Base-by-base conservation (phyloP, 1,140 invertebrate genomes). In the Saccostrea glomerata region DNA sequence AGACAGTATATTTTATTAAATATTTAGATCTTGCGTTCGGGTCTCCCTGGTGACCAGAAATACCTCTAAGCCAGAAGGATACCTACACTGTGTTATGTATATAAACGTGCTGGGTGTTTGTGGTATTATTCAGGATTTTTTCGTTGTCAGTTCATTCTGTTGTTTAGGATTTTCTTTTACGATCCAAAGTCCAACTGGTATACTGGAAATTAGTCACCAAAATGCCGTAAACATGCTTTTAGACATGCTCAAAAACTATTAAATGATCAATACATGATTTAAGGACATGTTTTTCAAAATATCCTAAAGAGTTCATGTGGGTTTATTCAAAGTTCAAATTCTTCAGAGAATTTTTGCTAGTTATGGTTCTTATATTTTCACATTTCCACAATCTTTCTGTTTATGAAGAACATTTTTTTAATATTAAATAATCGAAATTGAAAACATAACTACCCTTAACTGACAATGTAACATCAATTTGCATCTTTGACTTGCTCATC, bases 141-240 rank as follows among this genome's bases (percentile, higher is more conserved):
- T 3, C 70, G 70, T 77, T 77, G 25, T 25, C 70, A 30, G 11
- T 77, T 25, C 13, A 2, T 30, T 77, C 2, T 12, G 30, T 15
- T 77, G 25, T 77, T 77, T 77, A 36, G 70, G 30, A 77, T 77
- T 30, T 77, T 15, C 70, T 9, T 25, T 15, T 47, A 47, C 47
- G 25, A 3, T 77, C 70, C 70, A 77, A 77, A 77, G 70, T 77
- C 70, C 70, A 77, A 77, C 13, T 20, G 58, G 58, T 63, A 36
- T 36, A 20, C 58, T 17, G 58, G 58, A 6, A 2, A 63, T 63
- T 63, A 17, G 58, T 63, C 58, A 77, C 9, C 70, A 2, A 30
- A 25, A 36, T 36, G 23, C 5, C 12, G 12, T 15, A 77, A 25
- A 36, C 70, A 77, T 77, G 70, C 23, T 36, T 30, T 63, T 63